Conservation (phyloP, 2,888 invertebrate species). For the Melolontha melolontha region DNA sequence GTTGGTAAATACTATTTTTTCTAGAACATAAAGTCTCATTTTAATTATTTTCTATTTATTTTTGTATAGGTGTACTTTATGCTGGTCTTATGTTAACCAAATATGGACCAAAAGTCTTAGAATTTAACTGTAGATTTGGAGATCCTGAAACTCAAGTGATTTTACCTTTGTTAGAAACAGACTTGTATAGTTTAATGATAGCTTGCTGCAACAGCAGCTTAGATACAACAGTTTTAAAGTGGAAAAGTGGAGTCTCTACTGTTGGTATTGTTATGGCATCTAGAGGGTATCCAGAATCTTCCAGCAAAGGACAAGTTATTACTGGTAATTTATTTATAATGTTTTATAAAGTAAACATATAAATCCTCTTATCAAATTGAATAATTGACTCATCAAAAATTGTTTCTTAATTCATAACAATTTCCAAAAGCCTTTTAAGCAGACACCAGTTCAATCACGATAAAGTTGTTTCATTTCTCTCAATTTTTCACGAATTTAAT, state of each 20-base stretch:
- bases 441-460: too few relatives aligned
- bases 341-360: conserved; percentile 76
- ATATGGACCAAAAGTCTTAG: conserved; percentile 91
- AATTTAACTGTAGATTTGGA: conserved; percentile 98
- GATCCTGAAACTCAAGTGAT: conserved; percentile 99
- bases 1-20: conserved; percentile 69
- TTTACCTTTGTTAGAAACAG: conserved; percentile 85
- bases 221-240: conserved; percentile 70
- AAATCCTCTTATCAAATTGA: conserved; percentile 79
- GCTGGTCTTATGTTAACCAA: conserved; percentile 96
- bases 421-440: too few relatives aligned
- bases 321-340: conserved; percentile 68
- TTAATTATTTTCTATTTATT: conserved; percentile 13
- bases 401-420: too few relatives aligned
- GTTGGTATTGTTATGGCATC: conserved; percentile 95
- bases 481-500: too few relatives aligned
- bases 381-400: too few relatives aligned
- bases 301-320: conserved; percentile 90
- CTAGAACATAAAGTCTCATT: conserved; percentile 9
- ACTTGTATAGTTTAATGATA: conserved; percentile 81
- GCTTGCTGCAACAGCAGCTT: conserved; percentile 81
- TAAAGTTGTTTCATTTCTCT: too few relatives aligned
- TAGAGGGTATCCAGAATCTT: conserved; percentile 90
- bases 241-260: conserved; percentile 76
- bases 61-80: conserved; percentile 84